phyloP scores from a whole-genome alignment of 2,113 vertebrate species.

The Heterotis niloticus region DNA sequence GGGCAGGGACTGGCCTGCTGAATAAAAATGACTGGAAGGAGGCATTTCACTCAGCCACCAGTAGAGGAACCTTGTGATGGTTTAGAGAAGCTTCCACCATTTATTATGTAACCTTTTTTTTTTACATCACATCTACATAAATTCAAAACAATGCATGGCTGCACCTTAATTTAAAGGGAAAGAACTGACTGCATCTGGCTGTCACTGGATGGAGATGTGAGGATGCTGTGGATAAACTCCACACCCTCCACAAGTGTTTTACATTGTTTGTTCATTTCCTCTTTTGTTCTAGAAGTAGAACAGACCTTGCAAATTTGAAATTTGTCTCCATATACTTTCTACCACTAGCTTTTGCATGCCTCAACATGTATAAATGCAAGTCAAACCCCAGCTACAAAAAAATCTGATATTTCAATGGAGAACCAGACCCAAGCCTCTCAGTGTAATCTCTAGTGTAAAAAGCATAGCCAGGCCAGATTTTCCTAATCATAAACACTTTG shows the following conservation, averaged over 20 bases:
- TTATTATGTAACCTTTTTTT: not conserved
- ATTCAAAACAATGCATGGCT: not conserved
- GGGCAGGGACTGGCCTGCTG: not conserved
- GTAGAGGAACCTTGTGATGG: not conserved
- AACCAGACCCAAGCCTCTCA: not conserved
- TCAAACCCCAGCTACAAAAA: not conserved
- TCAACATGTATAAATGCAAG: too few relatives aligned
- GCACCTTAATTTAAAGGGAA: not conserved
- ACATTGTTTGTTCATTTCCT: too few relatives aligned
- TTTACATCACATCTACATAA: not conserved
- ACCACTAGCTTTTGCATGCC: too few relatives aligned
- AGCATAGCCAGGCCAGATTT: not conserved
- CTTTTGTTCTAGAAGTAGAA: too few relatives aligned
- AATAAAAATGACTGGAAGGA: constrained; percentile 5
- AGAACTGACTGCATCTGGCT: too few relatives aligned
- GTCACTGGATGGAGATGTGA: too few relatives aligned
- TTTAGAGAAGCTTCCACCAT: not conserved
- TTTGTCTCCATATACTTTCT: too few relatives aligned
- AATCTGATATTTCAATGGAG: not conserved
- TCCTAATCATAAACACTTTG: too few relatives aligned
- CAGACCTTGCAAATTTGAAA: too few relatives aligned
- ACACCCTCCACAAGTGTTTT: too few relatives aligned
- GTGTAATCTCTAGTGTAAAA: not conserved
- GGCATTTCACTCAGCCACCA: not conserved
- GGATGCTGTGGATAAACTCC: too few relatives aligned